phyloP scores from a whole-genome alignment of 1,140 invertebrate genomes.

The Probaryconus sp. region DNA sequence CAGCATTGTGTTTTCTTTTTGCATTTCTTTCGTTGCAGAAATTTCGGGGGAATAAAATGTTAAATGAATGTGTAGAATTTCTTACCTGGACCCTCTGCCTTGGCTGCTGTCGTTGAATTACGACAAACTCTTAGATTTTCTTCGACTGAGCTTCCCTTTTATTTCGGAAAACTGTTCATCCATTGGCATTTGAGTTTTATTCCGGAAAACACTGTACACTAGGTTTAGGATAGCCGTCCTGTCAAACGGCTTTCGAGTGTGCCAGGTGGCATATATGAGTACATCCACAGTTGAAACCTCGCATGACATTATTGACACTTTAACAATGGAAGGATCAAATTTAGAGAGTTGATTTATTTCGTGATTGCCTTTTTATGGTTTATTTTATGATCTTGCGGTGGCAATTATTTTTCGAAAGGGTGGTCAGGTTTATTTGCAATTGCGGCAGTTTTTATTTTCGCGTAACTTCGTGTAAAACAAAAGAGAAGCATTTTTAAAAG shows the following conservation, averaged over 20 bases:
- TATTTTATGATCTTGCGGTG: neutral
- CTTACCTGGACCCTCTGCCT: too few relatives aligned
- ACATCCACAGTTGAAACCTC: neutral
- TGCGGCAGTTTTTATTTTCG: too few relatives aligned
- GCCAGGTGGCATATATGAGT: constrained; percentile 19
- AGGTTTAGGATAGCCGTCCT: neutral
- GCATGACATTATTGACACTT: constrained; percentile 35
- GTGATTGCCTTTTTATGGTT: neutral
- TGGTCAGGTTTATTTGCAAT: constrained; percentile 2
- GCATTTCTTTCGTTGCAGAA: too few relatives aligned
- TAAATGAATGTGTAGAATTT: too few relatives aligned
- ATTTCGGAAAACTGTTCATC: neutral
- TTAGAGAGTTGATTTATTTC: constrained; percentile 12
- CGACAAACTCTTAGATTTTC: constrained; percentile 4
- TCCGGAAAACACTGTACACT: constrained; percentile 6
- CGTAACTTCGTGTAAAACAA: too few relatives aligned
- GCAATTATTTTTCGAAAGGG: constrained; percentile 1
- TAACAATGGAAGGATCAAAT: neutral
- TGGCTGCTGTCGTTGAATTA: too few relatives aligned
- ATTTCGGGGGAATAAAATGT: too few relatives aligned
- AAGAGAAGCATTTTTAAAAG: too few relatives aligned
- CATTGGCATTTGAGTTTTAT: constrained; percentile 8
- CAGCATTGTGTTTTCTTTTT: too few relatives aligned
- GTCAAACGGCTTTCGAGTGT: neutral
- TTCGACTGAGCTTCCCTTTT: constrained; percentile 6